Evolutionary conservation across 2,888 invertebrate species (phyloP).

Genomic region (Trachelus tabidus): DNA sequence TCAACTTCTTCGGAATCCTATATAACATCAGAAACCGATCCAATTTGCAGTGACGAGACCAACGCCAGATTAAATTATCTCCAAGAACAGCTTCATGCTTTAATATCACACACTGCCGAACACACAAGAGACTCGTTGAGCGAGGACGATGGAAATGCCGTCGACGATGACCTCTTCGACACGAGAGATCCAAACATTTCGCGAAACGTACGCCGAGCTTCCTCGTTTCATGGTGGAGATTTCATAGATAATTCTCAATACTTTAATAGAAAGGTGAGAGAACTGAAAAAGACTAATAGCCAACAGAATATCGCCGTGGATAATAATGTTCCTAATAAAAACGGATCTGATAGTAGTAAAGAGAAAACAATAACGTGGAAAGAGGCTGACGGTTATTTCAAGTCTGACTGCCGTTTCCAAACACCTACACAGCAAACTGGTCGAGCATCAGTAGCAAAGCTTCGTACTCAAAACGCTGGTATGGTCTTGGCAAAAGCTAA

Average conservation of each 20-base stretch:
- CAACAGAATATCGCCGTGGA: constrained; percentile 41
- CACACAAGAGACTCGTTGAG: constrained; percentile 45
- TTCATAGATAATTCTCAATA: constrained; percentile 48
- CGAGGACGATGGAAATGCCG: constrained; percentile 39
- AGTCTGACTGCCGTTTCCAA: constrained; percentile 67
- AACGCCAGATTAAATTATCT: constrained; percentile 51
- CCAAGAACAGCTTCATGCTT: constrained; percentile 49
- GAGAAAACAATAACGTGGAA: constrained; percentile 65
- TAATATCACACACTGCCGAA: constrained; percentile 53
- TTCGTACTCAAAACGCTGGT: constrained; percentile 81
- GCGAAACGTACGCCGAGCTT: constrained; percentile 56
- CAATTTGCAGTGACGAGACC: constrained; percentile 49
- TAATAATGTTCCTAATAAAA: constrained; percentile 1
- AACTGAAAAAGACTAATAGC: constrained; percentile 52
- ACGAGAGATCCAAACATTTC: constrained; percentile 61
- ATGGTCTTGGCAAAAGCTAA: constrained; percentile 84
- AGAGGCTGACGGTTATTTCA: constrained; percentile 70
- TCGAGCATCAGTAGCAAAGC: constrained; percentile 78
- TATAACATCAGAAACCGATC: constrained; percentile 9
- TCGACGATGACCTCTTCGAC: constrained; percentile 59
- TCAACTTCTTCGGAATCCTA: constrained; percentile 50
- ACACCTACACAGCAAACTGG: constrained; percentile 68
- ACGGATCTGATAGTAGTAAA: constrained; percentile 17
- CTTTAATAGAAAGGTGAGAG: constrained; percentile 53
- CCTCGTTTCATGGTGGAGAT: constrained; percentile 59